Conservation (phyloP, 2,113 vertebrate genomes). For the Polyodon spathula region DNA sequence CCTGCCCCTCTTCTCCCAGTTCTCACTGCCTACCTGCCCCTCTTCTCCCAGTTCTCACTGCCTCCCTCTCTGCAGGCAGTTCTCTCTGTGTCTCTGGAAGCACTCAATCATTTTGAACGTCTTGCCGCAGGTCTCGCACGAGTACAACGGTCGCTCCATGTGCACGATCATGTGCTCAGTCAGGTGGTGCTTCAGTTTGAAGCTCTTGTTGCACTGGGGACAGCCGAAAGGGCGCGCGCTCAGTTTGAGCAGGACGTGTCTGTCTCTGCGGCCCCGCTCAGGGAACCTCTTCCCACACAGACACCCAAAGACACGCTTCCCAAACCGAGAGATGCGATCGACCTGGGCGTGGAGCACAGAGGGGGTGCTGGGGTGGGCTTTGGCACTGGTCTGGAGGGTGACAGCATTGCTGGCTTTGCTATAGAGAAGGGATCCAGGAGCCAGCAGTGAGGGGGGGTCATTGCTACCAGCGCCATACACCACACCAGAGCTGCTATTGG, state of each 20-base stretch:
- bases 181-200: background rate
- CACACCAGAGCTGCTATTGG: background rate
- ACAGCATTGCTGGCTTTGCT: too few relatives aligned
- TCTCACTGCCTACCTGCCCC: too few relatives aligned
- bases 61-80: background rate
- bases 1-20: too few relatives aligned
- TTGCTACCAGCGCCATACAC: too few relatives aligned
- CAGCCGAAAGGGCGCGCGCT: background rate
- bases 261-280: background rate
- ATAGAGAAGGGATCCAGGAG: too few relatives aligned
- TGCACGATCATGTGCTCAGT: background rate
- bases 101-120: background rate
- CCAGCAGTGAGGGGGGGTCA: too few relatives aligned
- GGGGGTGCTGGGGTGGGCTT: too few relatives aligned
- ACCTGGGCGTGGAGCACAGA: background rate
- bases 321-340: background rate
- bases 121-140: background rate
- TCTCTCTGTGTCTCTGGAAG: background rate
- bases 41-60: background rate
- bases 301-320: background rate
- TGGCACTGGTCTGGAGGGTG: too few relatives aligned
- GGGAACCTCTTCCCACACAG: background rate
- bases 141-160: background rate
- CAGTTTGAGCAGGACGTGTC: background rate
- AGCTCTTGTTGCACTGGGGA: background rate